Evolutionary conservation across 2,797 vertebrate genomes (phyloP).

Genomic region (Gobio occitaniae): DNA sequence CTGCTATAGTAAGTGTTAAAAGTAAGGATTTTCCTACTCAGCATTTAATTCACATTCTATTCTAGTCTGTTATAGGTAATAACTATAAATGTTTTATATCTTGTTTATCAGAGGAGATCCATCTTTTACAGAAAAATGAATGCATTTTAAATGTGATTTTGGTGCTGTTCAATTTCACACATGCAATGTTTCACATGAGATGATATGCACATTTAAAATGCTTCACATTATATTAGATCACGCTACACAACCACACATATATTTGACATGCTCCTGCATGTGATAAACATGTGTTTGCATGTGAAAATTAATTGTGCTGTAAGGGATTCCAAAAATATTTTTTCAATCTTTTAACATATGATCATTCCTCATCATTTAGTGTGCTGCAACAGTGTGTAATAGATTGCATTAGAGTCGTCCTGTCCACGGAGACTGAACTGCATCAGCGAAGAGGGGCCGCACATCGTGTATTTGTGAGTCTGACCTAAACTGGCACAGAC

Average conservation of each 20-base stretch:
- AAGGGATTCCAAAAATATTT: background rate
- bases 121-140: background rate
- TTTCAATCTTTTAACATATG: background rate
- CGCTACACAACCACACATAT: background rate
- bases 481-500: conserved; percentile 32
- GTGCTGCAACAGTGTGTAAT: conserved; percentile 30
- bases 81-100: too few relatives aligned
- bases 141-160: background rate
- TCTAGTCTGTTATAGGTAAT: background rate
- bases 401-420: conserved; percentile 33
- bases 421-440: conserved; percentile 11
- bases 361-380: background rate
- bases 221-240: background rate
- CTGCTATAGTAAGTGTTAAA: background rate
- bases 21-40: conserved; percentile 4
- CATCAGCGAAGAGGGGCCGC: conserved; percentile 8
- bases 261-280: background rate
- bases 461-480: conserved; percentile 3
- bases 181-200: background rate
- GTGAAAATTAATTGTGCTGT: background rate
- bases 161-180: background rate
- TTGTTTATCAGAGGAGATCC: background rate
- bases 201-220: background rate
- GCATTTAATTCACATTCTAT: background rate
- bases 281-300: background rate